Conservation (phyloP, 2,797 vertebrate species). For the Betta splendens region DNA sequence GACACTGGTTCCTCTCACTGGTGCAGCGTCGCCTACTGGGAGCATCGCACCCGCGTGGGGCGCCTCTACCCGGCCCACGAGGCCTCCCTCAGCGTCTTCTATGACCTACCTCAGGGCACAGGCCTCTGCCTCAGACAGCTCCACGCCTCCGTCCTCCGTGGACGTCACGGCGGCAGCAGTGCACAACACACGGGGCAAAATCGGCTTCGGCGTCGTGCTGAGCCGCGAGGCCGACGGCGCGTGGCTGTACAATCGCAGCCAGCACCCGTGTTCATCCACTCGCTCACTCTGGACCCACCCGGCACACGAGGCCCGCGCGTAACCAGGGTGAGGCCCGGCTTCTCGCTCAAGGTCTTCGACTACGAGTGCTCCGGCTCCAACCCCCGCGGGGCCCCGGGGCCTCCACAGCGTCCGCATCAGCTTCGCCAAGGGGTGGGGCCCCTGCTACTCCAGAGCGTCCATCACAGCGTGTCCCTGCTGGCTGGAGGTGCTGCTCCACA, state of each 20-base stretch:
- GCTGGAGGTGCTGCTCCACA: slow-evolving; percentile 95
- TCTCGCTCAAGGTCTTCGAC: slow-evolving; percentile 96
- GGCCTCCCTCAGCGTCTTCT: slow-evolving; percentile 97
- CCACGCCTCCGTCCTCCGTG: slow-evolving; percentile 74
- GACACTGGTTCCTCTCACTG: slow-evolving; percentile 94
- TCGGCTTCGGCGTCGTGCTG: slow-evolving; percentile 94
- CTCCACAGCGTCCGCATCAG: slow-evolving; percentile 96
- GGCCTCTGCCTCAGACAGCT: slow-evolving; percentile 98
- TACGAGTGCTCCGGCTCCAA: slow-evolving; percentile 90
- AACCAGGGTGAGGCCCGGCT: slow-evolving; percentile 93
- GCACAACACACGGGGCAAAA: slow-evolving; percentile 94
- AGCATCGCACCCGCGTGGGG: slow-evolving; percentile 95
- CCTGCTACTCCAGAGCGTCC: slow-evolving; percentile 96
- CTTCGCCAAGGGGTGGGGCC: slow-evolving; percentile 98
- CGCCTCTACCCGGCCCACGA: slow-evolving; percentile 95
- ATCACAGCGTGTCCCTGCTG: slow-evolving; percentile 98
- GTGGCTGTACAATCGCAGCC: slow-evolving; percentile 97
- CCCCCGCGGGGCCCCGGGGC: slow-evolving; percentile 92
- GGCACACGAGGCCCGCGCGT: slow-evolving; percentile 87
- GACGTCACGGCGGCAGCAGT: slow-evolving; percentile 76
- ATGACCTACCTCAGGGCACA: slow-evolving; percentile 99
- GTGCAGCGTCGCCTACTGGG: slow-evolving; percentile 99
- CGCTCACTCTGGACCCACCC: slow-evolving; percentile 92
- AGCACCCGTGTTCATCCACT: slow-evolving; percentile 99
- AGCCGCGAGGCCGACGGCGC: slow-evolving; percentile 94